These are phyloP conservation scores for Hyperoodon ampullatus DNA, from an alignment of 2,113 vertebrate species.

Conservation along the genomic window DNA sequence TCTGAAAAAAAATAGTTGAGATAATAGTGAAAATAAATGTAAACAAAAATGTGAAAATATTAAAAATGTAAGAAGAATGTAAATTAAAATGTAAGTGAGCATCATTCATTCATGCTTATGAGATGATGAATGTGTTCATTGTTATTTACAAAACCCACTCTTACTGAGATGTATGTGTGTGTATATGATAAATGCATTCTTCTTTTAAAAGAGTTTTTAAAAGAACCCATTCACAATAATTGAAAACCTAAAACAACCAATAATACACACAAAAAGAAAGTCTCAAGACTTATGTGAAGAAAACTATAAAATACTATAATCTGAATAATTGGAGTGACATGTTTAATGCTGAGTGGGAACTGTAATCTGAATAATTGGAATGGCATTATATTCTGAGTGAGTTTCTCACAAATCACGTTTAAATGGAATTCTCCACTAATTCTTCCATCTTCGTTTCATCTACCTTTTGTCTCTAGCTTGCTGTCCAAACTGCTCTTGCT, in stretches of 20 bases:
- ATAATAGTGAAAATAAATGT: not conserved
- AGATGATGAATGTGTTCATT: not conserved
- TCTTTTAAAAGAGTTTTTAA: not conserved
- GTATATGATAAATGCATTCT: not conserved
- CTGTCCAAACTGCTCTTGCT: not conserved
- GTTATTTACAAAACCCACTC: not conserved
- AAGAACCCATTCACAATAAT: not conserved
- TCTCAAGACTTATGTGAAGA: not conserved
- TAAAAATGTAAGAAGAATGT: not conserved
- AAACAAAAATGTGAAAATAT: not conserved
- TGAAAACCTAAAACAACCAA: conserved; percentile 13
- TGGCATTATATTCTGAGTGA: not conserved
- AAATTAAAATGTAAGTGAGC: not conserved
- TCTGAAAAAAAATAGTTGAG: not conserved
- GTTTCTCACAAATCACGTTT: conserved; percentile 5
- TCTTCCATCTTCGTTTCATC: not conserved
- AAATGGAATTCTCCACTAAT: not conserved
- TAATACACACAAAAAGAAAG: conserved; percentile 3
- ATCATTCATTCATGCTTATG: not conserved
- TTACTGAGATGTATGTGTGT: not conserved
- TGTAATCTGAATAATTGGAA: not conserved
- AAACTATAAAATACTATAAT: not conserved
- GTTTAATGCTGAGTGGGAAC: not conserved
- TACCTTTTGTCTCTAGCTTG: not conserved
- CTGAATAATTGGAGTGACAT: not conserved